Base-by-base conservation (phyloP, 2,797 vertebrate species). In the Anomalospiza imberbis region DNA sequence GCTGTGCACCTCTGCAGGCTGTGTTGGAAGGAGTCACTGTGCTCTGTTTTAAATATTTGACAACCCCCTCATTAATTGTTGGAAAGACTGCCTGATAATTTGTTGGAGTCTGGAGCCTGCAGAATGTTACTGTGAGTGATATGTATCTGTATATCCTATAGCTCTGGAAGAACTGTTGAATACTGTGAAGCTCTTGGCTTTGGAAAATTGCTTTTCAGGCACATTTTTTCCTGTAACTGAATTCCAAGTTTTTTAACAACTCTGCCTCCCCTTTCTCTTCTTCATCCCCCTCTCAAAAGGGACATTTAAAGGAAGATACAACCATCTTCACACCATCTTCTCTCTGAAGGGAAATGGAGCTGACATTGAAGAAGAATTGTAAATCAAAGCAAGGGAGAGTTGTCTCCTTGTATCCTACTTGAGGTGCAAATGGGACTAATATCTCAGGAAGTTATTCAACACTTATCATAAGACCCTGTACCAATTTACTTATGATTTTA, bases 111-210 rank as follows among this genome's bases (percentile, higher is more conserved):
- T 76, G 76, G 53, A 85, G 83, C 62, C 92, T 95, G 91, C 75
- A 89, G 83, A 94, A 87, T 93, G 87, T 94, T 82, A 89, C 85
- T 42, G 38, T 73, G 78, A 90, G 78, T 24, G 76, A 93, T 84
- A 65, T 2, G 3, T 87, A 89, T 89, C 86, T 93, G 74, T 54
- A n/a, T 61, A 83, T 94, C 81, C 86, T 82, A 63, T 51, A 85
- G 58, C 3, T 4, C 81, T 94, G 88, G 92, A 93, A 91, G 79
- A 90, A 53, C 66, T 71, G 54, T 85, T 88, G 57, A 93, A 89
- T 78, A 48, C 65, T 84, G 17, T 82, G 75, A 91, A 78, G 51
- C 36, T 85, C 48, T 95, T 89, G 91, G 77, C 72, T 93, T 96
- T 84, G 79, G 50, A 82, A 95, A 96, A 74, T 50, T 0, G 0